Conservation (phyloP, 2,113 vertebrate genomes). For the Plotosus lineatus region DNA sequence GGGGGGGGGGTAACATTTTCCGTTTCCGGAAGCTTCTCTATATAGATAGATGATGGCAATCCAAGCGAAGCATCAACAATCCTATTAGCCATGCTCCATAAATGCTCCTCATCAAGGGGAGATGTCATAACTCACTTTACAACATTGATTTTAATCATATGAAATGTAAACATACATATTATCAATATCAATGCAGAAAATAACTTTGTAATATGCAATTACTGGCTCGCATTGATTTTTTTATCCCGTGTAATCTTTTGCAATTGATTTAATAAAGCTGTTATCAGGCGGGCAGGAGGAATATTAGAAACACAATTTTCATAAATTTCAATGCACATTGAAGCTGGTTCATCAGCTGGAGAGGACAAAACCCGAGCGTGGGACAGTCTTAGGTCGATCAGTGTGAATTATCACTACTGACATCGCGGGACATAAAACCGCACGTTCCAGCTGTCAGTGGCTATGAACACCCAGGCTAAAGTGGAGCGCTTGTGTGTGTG, state of each 20-base stretch:
- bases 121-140: conserved; percentile 78
- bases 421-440: conserved; percentile 74
- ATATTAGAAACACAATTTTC: conserved; percentile 87
- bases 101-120: conserved; percentile 73
- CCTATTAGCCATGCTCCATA: conserved; percentile 77
- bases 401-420: conserved; percentile 67
- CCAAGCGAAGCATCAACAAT: conserved; percentile 72
- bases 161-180: conserved; percentile 91
- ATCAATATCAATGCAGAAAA: conserved; percentile 91
- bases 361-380: conserved; percentile 63
- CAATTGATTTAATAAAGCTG: conserved; percentile 91
- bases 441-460: conserved; percentile 69
- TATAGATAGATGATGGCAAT: conserved; percentile 70
- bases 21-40: conserved; percentile 59
- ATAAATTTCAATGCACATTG: conserved; percentile 83
- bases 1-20: conserved; percentile 17
- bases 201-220: conserved; percentile 95
- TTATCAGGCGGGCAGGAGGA: conserved; percentile 81
- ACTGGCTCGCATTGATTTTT: conserved; percentile 88
- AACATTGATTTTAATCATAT: conserved; percentile 84
- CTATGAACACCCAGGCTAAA: conserved; percentile 18
- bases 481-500: conserved; percentile 20
- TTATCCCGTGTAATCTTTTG: conserved; percentile 80
- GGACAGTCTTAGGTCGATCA: conserved; percentile 48
- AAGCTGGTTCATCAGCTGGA: conserved; percentile 63